These are phyloP conservation scores for Neria commutata DNA, from an alignment of 2,888 invertebrate genomes.

Conservation along the genomic window DNA sequence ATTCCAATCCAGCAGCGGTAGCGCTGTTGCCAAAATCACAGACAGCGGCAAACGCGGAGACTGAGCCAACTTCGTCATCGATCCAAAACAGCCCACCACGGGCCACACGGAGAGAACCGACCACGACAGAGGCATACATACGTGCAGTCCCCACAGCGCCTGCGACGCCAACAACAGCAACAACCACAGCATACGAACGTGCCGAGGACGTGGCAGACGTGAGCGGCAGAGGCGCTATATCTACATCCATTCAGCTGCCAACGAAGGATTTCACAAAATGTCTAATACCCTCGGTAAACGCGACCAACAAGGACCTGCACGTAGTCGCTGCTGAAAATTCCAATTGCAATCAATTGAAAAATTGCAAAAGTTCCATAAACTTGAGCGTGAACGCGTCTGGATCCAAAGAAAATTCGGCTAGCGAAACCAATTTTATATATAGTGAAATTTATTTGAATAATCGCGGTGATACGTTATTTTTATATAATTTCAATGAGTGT, in stretches of 20 bases:
- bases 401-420: conserved; percentile 8
- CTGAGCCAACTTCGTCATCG: conserved; percentile 22
- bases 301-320: conserved; percentile 34
- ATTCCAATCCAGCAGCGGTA: background rate
- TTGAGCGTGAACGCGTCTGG: background rate
- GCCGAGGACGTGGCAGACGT: conserved; percentile 15
- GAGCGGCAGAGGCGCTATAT: too few species aligned
- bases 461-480: conserved; percentile 28
- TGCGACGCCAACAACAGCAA: conserved; percentile 4
- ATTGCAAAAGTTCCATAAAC: conserved; percentile 17
- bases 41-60: conserved; percentile 7
- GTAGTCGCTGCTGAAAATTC: conserved; percentile 22
- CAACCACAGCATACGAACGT: background rate
- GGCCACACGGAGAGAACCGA: conserved; percentile 2
- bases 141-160: background rate
- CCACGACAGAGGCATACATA: background rate
- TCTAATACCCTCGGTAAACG: conserved; percentile 37
- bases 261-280: conserved; percentile 40
- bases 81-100: conserved; percentile 15
- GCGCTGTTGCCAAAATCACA: background rate
- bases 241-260: conserved; percentile 21
- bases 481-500: conserved; percentile 32
- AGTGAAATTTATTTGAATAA: conserved; percentile 31
- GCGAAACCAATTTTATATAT: conserved; percentile 5
- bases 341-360: conserved; percentile 20